Conservation (phyloP, 2,113 vertebrate species). For the Noctilio leporinus region DNA sequence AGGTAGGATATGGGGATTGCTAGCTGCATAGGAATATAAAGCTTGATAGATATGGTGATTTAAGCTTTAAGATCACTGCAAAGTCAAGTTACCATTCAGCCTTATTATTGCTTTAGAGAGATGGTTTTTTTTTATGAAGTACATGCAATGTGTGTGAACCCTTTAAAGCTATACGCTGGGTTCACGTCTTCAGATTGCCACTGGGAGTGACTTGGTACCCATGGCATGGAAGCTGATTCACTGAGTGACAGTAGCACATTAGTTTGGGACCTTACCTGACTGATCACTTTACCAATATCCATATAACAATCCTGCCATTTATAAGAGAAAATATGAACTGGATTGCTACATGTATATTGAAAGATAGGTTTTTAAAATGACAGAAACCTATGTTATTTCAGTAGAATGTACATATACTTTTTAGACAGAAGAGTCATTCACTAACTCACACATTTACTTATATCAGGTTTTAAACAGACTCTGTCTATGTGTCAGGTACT, state of each 20-base stretch:
- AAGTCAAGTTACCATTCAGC: background rate
- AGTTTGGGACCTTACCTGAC: background rate
- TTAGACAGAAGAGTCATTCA: background rate
- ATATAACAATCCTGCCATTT: background rate
- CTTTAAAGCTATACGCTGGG: background rate
- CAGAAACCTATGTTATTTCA: background rate
- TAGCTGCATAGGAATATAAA: background rate
- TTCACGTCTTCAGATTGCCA: background rate
- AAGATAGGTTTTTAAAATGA: background rate
- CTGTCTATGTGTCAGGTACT: background rate
- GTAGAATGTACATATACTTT: background rate
- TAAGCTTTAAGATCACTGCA: background rate
- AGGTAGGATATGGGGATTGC: background rate
- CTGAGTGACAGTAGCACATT: background rate
- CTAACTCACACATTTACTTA: background rate
- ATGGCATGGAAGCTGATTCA: background rate
- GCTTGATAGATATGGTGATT: background rate
- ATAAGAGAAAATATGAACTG: background rate
- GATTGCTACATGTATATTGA: background rate
- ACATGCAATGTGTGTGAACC: background rate
- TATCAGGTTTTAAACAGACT: background rate
- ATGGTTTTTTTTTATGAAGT: background rate
- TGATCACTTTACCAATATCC: background rate
- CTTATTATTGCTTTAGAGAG: background rate
- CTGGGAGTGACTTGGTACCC: background rate